These are phyloP conservation scores for Hoplostethus atlanticus DNA, from an alignment of 2,797 vertebrate species.

Conservation along the genomic window DNA sequence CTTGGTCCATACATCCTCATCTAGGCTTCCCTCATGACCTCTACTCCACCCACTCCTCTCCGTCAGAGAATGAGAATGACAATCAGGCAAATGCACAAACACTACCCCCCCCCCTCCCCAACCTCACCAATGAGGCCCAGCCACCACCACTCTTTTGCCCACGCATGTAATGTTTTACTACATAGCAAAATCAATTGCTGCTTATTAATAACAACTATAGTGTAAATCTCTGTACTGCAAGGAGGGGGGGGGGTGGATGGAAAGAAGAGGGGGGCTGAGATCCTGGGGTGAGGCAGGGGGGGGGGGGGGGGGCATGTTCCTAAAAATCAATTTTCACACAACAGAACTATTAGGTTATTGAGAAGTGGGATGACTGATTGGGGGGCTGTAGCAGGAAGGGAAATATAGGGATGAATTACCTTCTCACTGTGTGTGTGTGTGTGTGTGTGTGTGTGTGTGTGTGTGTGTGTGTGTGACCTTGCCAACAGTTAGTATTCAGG, in stretches of 20 bases:
- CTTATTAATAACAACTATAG: constrained; percentile 90
- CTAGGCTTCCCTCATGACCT: constrained; percentile 66
- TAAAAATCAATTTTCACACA: constrained; percentile 98
- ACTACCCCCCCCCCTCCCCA: constrained; percentile 7
- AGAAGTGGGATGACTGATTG: constrained; percentile 86
- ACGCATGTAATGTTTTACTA: constrained; percentile 85
- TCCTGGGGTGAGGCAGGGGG: constrained; percentile 44
- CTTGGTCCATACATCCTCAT: constrained; percentile 73
- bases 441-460: constrained; percentile 10
- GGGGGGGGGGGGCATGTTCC: constrained; percentile 77
- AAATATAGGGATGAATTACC: background rate
- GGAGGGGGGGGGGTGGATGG: constrained; percentile 52
- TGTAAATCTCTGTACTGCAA: constrained; percentile 87
- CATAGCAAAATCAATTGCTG: constrained; percentile 87
- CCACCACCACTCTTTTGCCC: constrained; percentile 35
- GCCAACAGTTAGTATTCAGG: constrained; percentile 29
- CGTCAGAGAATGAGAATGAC: constrained; percentile 15
- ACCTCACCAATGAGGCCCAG: constrained; percentile 25
- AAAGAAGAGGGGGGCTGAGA: constrained; percentile 58
- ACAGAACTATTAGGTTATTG: constrained; percentile 92
- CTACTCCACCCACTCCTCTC: constrained; percentile 50
- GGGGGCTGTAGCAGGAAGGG: constrained; percentile 22
- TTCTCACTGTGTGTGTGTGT: background rate
- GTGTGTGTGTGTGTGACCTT: constrained; percentile 2
- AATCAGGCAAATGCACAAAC: constrained; percentile 59